A percentile compares a stretch with the other conserved stretches of the same genome.
Evolutionary conservation across 2,797 vertebrate species (phyloP).

Genomic region (Peromyscus aztecus): DNA sequence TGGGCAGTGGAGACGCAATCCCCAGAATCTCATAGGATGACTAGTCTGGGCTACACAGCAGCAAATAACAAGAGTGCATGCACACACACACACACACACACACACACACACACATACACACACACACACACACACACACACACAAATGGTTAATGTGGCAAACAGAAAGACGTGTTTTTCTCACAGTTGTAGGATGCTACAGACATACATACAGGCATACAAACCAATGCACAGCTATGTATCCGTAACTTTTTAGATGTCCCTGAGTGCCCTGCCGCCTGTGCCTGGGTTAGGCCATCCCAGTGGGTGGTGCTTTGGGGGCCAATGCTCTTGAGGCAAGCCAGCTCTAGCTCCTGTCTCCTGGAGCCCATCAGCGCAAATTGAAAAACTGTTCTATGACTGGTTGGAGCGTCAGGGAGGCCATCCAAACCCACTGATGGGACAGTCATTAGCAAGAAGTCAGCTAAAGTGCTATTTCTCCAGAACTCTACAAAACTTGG

Average conservation of each 20-base stretch:
- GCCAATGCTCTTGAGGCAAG: background rate
- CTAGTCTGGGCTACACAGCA: background rate
- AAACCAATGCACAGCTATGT: background rate
- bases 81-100: background rate
- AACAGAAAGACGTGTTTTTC: background rate
- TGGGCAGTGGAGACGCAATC: background rate
- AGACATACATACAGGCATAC: background rate
- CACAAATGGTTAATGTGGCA: background rate
- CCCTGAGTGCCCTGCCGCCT: background rate
- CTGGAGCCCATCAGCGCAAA: conserved; percentile 67
- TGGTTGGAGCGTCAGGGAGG: conserved; percentile 23
- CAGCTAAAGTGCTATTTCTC: background rate
- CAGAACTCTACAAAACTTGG: background rate
- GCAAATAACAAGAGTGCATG: background rate
- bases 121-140: background rate
- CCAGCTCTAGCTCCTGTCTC: conserved; percentile 25
- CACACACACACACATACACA: background rate
- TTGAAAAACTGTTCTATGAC: background rate
- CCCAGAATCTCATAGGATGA: background rate
- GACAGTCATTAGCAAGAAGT: conserved; percentile 56
- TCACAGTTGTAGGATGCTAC: background rate
- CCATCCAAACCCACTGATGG: conserved; percentile 60
- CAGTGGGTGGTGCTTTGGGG: background rate
- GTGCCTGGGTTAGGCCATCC: background rate
- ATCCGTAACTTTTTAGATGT: background rate